Evolutionary conservation across 2,113 vertebrate species (phyloP), one percentile per base, ranked within the genome.

Genomic region (Okapia johnstoni): DNA sequence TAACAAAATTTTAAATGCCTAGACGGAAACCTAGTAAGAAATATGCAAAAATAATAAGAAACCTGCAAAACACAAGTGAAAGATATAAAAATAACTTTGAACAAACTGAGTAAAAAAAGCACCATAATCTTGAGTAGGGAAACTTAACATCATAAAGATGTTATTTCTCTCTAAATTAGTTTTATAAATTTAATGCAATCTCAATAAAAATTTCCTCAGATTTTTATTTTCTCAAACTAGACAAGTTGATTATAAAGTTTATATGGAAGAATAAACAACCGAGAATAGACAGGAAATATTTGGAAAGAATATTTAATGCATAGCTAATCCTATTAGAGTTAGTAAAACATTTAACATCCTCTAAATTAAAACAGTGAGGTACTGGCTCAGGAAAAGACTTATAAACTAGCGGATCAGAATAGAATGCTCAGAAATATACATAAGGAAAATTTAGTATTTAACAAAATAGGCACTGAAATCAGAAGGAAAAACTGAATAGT

Each of bases 221-320:
- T 25, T 55, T 92, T 89, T 86, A 55, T 40, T 30, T 2, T 17
- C 40, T 60, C 36, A 48, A 97, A 81, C 12, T 70, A 83, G 58
- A 58, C 52, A 84, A 87, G 57, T 90, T 61, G 76, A 83, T 87
- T 96, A 28, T 60, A 92, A 98, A 94, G 46, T 92, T 95, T 90
- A 90, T 28, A 52, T 90, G 80, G 70, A 91, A 92, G 88, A 94
- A 61, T 84, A 94, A 94, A 85, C 63, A 92, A 81, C 28, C 33
- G 13, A 89, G 55, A 89, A 33, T 52, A 95, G 52, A 54, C 73
- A 90, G 52, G 73, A 89, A 96, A 63, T 93, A 94, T 25, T 95
- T 97, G 85, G 46, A 87, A 97, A 84, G 30, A 86, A 50, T 43
- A 43, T 40, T 36, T 50, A 54, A 50, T 79, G 33, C 8, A 11